These are phyloP conservation scores for Bradypodion pumilum DNA, from an alignment of 2,797 vertebrate species.

Conservation along the genomic window DNA sequence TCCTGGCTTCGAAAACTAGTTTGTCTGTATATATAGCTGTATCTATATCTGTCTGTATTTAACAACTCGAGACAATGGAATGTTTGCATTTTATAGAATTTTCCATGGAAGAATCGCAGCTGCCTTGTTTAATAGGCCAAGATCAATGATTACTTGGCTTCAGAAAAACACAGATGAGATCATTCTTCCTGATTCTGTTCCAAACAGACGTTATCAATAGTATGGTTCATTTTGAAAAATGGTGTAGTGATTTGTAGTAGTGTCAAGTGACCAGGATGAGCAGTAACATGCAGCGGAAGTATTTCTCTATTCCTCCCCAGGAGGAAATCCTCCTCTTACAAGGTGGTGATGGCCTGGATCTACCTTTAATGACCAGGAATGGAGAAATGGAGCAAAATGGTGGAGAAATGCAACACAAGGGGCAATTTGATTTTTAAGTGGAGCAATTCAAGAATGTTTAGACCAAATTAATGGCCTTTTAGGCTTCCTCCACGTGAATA, in stretches of 20 bases:
- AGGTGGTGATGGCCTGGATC: neutral
- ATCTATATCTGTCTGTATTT: too few species aligned
- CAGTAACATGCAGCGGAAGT: neutral
- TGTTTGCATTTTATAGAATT: constrained; percentile 7
- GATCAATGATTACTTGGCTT: constrained; percentile 21
- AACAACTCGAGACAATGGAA: neutral
- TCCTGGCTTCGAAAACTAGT: constrained; percentile 7
- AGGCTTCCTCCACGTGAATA: too few species aligned
- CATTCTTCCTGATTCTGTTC: constrained; percentile 5
- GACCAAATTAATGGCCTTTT: too few species aligned
- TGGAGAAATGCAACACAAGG: neutral
- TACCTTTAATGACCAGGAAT: neutral
- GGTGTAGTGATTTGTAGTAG: neutral
- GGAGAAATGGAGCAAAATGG: neutral
- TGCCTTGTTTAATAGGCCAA: constrained; percentile 8
- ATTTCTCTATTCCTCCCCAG: neutral
- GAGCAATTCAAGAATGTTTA: too few species aligned
- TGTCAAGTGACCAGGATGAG: neutral
- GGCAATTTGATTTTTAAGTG: too few species aligned
- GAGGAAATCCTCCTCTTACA: neutral
- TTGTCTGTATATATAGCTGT: neutral
- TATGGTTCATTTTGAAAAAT: neutral
- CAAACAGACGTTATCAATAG: constrained; percentile 10
- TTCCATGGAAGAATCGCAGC: constrained; percentile 1
- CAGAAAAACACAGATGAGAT: neutral